Conservation (phyloP, 2,113 vertebrate species). For the Ceratotherium simum region DNA sequence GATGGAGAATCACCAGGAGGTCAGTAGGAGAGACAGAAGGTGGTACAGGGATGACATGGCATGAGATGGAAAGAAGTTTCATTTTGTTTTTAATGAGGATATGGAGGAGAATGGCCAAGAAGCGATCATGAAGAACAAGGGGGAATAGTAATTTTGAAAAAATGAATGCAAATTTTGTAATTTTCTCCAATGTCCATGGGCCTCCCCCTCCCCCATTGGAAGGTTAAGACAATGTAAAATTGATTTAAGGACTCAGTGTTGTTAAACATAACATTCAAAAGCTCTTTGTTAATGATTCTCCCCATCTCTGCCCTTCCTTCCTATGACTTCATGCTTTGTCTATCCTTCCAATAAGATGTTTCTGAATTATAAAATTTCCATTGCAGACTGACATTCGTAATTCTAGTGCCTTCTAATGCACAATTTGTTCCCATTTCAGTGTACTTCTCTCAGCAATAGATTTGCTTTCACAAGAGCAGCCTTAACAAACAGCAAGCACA, state of each 20-base stretch:
- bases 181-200: background rate
- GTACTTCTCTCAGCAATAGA: slow-evolving; percentile 2
- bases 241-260: background rate
- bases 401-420: slow-evolving; percentile 30
- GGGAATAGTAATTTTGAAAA: background rate
- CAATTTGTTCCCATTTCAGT: slow-evolving; percentile 51
- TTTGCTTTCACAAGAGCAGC: slow-evolving; percentile 57
- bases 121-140: background rate
- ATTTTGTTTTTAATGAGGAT: background rate
- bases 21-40: background rate
- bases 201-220: background rate
- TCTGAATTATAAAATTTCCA: slow-evolving; percentile 25
- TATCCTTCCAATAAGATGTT: background rate
- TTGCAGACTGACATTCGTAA: slow-evolving; percentile 36
- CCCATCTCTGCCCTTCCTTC: slow-evolving; percentile 41
- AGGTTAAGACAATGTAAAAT: background rate
- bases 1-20: background rate
- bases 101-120: background rate
- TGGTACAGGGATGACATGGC: background rate
- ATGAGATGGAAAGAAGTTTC: background rate
- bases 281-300: slow-evolving; percentile 25
- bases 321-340: slow-evolving; percentile 53
- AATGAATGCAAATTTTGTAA: background rate
- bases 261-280: background rate
- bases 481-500: slow-evolving; percentile 42